Evolutionary conservation across 2,797 vertebrate genomes (phyloP).

Genomic region (Danionella dracula): DNA sequence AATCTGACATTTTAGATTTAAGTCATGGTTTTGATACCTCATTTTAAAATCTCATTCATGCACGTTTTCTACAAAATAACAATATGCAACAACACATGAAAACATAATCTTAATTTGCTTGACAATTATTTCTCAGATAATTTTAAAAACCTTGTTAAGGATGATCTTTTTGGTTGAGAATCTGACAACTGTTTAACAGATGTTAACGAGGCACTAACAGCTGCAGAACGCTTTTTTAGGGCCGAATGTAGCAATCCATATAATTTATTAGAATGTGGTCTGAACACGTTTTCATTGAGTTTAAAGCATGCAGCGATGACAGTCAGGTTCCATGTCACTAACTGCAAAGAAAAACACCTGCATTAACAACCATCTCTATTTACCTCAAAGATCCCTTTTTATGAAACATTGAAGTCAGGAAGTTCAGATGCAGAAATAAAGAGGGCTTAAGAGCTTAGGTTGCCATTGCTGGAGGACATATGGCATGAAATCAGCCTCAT

Average conservation of each 20-base stretch:
- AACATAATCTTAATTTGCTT: too few relatives aligned
- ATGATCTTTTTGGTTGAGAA: too few relatives aligned
- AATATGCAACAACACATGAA: too few relatives aligned
- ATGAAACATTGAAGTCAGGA: constrained; percentile 17
- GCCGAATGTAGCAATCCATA: not conserved
- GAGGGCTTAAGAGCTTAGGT: not conserved
- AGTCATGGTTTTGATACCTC: too few relatives aligned
- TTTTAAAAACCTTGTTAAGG: too few relatives aligned
- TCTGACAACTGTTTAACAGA: too few relatives aligned
- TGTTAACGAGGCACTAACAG: not conserved
- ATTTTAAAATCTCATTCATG: too few relatives aligned
- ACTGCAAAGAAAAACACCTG: not conserved
- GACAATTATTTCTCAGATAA: too few relatives aligned
- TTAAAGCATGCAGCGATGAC: not conserved
- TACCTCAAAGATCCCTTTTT: constrained; percentile 9
- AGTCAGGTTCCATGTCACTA: constrained; percentile 10
- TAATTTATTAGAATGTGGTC: constrained; percentile 8
- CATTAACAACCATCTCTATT: constrained; percentile 8
- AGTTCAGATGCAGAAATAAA: not conserved
- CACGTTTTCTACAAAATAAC: too few relatives aligned
- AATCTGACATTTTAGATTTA: too few relatives aligned
- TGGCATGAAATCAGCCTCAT: constrained; percentile 6
- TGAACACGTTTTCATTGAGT: not conserved
- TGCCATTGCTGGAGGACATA: not conserved
- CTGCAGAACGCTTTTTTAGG: not conserved